These are phyloP conservation scores for Perca flavescens DNA, from an alignment of 2,113 vertebrate species.

Conservation along the genomic window DNA sequence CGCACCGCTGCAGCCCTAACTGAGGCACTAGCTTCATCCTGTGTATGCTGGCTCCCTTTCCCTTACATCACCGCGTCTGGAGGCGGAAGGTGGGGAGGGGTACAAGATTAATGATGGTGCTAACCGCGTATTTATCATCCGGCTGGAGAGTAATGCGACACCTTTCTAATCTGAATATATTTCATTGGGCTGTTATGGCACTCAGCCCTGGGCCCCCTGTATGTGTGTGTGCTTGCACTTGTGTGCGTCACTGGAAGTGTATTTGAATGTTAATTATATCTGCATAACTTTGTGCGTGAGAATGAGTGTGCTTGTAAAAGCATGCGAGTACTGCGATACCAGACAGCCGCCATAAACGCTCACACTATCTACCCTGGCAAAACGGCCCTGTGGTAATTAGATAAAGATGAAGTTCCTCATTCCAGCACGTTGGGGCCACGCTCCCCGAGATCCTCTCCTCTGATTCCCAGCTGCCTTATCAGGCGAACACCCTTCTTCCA, in stretches of 20 bases:
- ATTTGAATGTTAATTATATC: slow-evolving; percentile 79
- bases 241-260: slow-evolving; percentile 54
- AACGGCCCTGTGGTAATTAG: slow-evolving; percentile 76
- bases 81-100: slow-evolving; percentile 72
- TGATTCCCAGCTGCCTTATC: slow-evolving; percentile 70
- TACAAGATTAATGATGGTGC: slow-evolving; percentile 81
- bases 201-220: slow-evolving; percentile 67
- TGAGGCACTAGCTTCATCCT: slow-evolving; percentile 68
- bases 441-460: slow-evolving; percentile 62
- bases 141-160: slow-evolving; percentile 82
- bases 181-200: slow-evolving; percentile 83
- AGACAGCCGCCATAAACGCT: slow-evolving; percentile 53
- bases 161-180: slow-evolving; percentile 86
- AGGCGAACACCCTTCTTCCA: slow-evolving; percentile 48
- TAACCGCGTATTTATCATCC: slow-evolving; percentile 83
- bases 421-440: slow-evolving; percentile 49
- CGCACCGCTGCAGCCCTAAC: slow-evolving; percentile 31
- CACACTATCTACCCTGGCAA: slow-evolving; percentile 53
- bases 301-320: slow-evolving; percentile 57
- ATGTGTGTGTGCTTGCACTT: slow-evolving; percentile 25
- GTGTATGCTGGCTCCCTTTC: slow-evolving; percentile 50
- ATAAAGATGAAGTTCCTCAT: slow-evolving; percentile 79
- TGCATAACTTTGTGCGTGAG: slow-evolving; percentile 52
- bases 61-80: slow-evolving; percentile 62
- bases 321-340: slow-evolving; percentile 43